phyloP scores from a whole-genome alignment of 2,888 invertebrate genomes.

The Boloria selene region DNA sequence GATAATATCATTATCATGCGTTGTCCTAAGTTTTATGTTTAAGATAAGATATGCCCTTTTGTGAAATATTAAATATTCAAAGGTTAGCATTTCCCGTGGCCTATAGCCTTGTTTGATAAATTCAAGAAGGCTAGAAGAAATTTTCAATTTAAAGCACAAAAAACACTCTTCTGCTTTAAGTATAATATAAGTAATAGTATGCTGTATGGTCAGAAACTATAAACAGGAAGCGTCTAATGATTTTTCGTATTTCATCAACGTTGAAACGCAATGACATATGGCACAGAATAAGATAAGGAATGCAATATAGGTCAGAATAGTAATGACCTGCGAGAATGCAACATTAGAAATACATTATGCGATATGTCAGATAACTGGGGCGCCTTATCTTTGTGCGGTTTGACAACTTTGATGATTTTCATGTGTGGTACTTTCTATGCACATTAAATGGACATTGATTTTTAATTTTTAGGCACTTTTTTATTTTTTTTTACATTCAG shows the following conservation, averaged over 20 bases:
- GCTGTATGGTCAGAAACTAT: too few relatives aligned
- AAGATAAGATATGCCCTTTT: too few relatives aligned
- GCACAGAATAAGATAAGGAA: conserved; percentile 56
- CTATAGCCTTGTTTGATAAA: too few relatives aligned
- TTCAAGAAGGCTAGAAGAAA: too few relatives aligned
- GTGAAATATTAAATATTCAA: too few relatives aligned
- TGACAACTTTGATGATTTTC: conserved; percentile 18
- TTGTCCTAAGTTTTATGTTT: too few relatives aligned
- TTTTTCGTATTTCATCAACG: background rate
- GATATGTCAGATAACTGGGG: conserved; percentile 30
- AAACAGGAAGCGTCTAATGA: background rate
- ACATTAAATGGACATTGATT: background rate
- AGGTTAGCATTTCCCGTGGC: too few relatives aligned
- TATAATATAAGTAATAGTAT: too few relatives aligned
- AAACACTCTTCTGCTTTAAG: too few relatives aligned
- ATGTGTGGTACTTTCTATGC: conserved; percentile 8
- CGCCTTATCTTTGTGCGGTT: conserved; percentile 31
- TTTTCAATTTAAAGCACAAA: too few relatives aligned
- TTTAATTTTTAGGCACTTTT: background rate
- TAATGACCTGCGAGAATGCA: conserved; percentile 39
- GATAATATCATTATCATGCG: too few relatives aligned
- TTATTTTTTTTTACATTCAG: background rate
- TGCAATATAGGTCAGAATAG: conserved; percentile 62
- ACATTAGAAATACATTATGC: conserved; percentile 34
- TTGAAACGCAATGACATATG: conserved; percentile 50